A percentile compares a stretch with the other conserved stretches of the same genome.
phyloP scores from a whole-genome alignment of 2,113 vertebrate species.

The Haliaeetus leucogaster region DNA sequence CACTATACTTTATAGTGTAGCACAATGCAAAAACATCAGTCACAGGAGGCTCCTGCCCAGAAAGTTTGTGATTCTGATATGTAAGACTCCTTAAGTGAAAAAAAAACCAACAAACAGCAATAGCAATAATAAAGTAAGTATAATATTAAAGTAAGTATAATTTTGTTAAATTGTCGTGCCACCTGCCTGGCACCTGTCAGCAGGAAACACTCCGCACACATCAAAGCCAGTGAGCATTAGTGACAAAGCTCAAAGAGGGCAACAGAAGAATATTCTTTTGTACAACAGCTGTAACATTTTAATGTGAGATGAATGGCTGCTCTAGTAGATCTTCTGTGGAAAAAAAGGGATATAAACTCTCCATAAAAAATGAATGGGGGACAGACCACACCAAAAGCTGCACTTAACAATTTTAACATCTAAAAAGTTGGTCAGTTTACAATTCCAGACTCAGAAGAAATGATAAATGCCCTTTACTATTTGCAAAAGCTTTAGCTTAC shows the following conservation, averaged over 20 bases:
- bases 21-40: neutral
- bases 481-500: neutral
- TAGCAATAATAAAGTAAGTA: neutral
- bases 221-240: neutral
- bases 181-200: neutral
- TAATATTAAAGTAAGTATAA: neutral
- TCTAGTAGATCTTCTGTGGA: neutral
- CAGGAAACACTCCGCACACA: neutral
- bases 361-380: neutral
- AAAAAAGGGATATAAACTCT: neutral
- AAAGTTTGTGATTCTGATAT: neutral
- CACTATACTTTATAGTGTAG: neutral
- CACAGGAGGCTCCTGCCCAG: neutral
- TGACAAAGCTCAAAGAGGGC: neutral
- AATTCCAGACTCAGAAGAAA: neutral
- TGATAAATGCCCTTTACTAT: neutral
- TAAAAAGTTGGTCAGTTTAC: neutral
- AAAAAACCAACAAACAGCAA: neutral
- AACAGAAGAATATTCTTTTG: neutral
- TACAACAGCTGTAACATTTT: neutral
- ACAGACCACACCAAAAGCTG: neutral
- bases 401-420: neutral
- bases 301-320: neutral
- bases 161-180: neutral
- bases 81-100: neutral